phyloP scores from a whole-genome alignment of 2,888 invertebrate species.

The Fabriciana adippe region DNA sequence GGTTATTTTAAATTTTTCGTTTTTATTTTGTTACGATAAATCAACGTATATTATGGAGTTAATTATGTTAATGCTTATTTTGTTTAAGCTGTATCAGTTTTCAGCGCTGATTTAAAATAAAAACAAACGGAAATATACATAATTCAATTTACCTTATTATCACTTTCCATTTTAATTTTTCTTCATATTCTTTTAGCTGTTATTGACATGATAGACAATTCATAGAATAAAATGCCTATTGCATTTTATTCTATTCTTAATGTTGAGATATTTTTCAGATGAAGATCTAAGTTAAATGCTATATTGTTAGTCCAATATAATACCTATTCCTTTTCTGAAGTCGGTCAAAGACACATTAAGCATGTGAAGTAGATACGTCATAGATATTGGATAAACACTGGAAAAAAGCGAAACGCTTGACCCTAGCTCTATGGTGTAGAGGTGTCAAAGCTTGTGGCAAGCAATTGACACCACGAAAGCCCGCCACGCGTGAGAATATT shows the following conservation, averaged over 20 bases:
- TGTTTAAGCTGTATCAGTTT: conserved; percentile 10
- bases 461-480: conserved; percentile 66
- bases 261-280: too few species aligned
- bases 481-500: conserved; percentile 77
- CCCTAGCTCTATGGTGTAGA: conserved; percentile 54
- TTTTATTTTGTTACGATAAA: conserved; percentile 29
- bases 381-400: conserved; percentile 67
- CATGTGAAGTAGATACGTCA: conserved; percentile 51
- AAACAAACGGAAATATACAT: background rate
- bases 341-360: conserved; percentile 49
- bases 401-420: conserved; percentile 68
- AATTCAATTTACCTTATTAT: too few species aligned
- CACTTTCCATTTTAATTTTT: background rate
- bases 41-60: conserved; percentile 25
- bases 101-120: background rate
- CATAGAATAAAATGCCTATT: too few species aligned
- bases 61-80: conserved; percentile 32
- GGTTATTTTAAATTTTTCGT: conserved; percentile 51
- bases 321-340: too few species aligned
- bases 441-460: conserved; percentile 73
- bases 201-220: too few species aligned
- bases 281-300: too few species aligned
- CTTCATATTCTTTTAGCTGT: background rate
- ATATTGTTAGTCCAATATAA: too few species aligned
- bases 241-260: too few species aligned